Base-by-base conservation (phyloP, 2,888 invertebrate genomes). In the Ophion slaviceki region DNA sequence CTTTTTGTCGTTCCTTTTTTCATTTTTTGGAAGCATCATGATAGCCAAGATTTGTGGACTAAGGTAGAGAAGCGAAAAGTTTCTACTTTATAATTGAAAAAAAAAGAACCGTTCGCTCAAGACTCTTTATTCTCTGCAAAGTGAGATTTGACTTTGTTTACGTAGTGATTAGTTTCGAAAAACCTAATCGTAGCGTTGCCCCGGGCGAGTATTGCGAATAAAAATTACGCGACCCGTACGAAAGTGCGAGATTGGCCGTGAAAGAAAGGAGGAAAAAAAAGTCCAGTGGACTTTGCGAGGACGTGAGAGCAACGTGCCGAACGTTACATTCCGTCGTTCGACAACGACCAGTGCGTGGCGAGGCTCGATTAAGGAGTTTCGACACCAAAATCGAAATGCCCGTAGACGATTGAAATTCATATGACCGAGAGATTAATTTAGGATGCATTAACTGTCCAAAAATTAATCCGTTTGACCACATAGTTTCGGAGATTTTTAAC, bases 11-110 rank as follows among this genome's bases (percentile, higher is more conserved):
- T 84, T 85, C 36, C 57, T 67, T 32, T 32, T 32, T 32, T 32
- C 4, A 32, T 67, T 72, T 74, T 78, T 75, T 86, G 86, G 86
- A 86, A 86, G 86, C 86, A 86, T 81, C 86, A 75, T 78, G 80
- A 85, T 82, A 82, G 79, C 79, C 82, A 78, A 86, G 66, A 78
- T 86, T 86, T 61, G 53, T 59, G 80, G 78, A 83, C 80, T 66
- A 80, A 68, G 59, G 20, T 81, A 62, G 80, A 78, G 20, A 81
- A 86, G 86, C 82, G 77, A 83, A 83, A 67, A 77, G 62, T 82
- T 77, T 24, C 57, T 72, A 76, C 67, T 76, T 62, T 67, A 80
- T 32, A 77, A 62, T 76, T 36, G 59, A 72, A 80, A 79, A 76
- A 71, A 62, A 68, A 70, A 45, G 71, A 84, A 76, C 57, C n/a